These are phyloP conservation scores for Siphlonurus alternatus DNA, from an alignment of 2,888 invertebrate genomes.

Conservation along the genomic window DNA sequence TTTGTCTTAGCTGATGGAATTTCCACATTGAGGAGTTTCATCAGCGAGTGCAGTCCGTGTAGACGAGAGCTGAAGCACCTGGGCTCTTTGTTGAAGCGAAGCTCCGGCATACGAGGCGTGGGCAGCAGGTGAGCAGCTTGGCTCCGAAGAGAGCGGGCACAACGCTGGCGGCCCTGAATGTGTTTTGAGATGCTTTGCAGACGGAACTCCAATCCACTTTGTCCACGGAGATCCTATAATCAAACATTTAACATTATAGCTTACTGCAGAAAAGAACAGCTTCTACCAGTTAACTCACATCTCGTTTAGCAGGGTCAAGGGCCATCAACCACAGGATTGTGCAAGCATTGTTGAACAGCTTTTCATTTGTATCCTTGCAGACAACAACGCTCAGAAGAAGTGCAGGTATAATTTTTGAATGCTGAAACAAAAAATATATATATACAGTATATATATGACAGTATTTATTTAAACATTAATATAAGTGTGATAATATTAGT, in stretches of 20 bases:
- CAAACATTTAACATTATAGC: not conserved
- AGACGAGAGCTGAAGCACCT: not conserved
- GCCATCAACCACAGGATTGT: conserved; percentile 22
- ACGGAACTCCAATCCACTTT: not conserved
- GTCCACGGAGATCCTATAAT: not conserved
- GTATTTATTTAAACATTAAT: no score
- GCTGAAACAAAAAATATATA: no score
- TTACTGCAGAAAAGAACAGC: not conserved
- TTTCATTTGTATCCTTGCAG: not conserved
- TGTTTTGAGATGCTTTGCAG: not conserved
- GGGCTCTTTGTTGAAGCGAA: not conserved
- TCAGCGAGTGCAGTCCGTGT: not conserved
- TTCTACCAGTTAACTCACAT: conserved; percentile 11
- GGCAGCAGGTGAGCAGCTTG: not conserved
- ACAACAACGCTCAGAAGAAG: not conserved
- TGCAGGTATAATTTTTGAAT: not conserved
- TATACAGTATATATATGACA: no score
- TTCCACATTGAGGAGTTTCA: not conserved
- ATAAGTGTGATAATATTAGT: no score
- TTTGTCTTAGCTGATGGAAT: no score
- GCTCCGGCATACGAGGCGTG: no score
- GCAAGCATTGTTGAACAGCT: conserved; percentile 18
- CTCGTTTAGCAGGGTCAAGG: conserved; percentile 16
- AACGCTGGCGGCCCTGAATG: not conserved
- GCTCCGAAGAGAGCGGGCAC: not conserved